These are phyloP conservation scores for Pedicia rivosa DNA, from an alignment of 2,888 invertebrate species.

Conservation along the genomic window DNA sequence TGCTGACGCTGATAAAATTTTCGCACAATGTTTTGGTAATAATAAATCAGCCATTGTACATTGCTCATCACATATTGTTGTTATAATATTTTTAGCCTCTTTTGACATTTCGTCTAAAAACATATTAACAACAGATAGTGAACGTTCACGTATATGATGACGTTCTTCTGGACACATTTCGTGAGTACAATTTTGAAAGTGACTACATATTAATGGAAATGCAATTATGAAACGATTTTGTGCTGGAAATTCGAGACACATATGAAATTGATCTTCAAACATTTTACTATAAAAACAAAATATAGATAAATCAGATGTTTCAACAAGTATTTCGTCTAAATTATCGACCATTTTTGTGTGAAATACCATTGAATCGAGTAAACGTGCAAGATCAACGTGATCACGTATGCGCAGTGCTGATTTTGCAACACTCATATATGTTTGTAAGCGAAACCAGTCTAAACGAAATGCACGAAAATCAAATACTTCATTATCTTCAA, in stretches of 20 bases:
- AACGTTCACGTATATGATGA: conserved; percentile 89
- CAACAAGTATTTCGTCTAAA: conserved; percentile 89
- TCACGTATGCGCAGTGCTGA: conserved; percentile 64
- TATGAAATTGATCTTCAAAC: conserved; percentile 96
- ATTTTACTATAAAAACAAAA: conserved; percentile 96
- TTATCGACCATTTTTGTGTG: conserved; percentile 98
- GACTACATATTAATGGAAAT: conserved; percentile 93
- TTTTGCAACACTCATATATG: conserved; percentile 76
- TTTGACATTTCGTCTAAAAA: conserved; percentile 98
- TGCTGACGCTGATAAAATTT: conserved; percentile 72
- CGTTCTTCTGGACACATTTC: conserved; percentile 97
- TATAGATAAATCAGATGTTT: conserved; percentile 92
- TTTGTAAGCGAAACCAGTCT: conserved; percentile 96
- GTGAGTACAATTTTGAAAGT: conserved; percentile 96
- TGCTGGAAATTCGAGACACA: conserved; percentile 97
- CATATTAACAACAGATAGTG: conserved; percentile 90
- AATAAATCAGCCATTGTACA: conserved; percentile 92
- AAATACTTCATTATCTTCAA: conserved; percentile 89
- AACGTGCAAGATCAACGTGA: conserved; percentile 71
- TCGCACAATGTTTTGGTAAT: conserved; percentile 88
- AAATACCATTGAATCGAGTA: conserved; percentile 90
- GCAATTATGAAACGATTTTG: conserved; percentile 96
- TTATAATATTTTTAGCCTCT: conserved; percentile 96
- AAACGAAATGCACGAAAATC: conserved; percentile 89
- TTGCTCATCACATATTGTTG: conserved; percentile 96